Evolutionary conservation across 2,888 invertebrate genomes (phyloP).

Genomic region (Podotricha telesiphe): DNA sequence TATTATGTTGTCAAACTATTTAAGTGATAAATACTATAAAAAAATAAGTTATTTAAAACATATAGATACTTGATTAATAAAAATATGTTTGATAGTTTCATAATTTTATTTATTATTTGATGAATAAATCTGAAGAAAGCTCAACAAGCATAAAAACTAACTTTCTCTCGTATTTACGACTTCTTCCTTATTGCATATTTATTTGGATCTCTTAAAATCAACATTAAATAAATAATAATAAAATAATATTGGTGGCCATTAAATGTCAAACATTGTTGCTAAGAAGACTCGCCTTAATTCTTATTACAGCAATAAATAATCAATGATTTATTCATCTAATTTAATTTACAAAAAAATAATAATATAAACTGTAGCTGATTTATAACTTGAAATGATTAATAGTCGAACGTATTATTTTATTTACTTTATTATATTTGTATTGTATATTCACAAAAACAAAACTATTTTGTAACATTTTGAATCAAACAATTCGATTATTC

Average conservation of each 20-base stretch:
- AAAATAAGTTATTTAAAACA: slow-evolving; percentile 2
- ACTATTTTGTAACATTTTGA: not conserved
- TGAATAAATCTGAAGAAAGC: slow-evolving; percentile 17
- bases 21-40: not conserved
- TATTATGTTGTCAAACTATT: slow-evolving; percentile 7
- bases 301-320: no score
- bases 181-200: slow-evolving; percentile 6
- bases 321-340: no score
- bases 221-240: not conserved
- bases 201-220: slow-evolving; percentile 33
- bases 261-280: not conserved
- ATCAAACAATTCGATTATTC: not conserved
- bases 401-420: no score
- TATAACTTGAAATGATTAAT: no score
- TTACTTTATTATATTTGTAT: no score
- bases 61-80: not conserved
- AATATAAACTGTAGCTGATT: no score
- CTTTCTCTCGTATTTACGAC: not conserved
- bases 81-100: not conserved
- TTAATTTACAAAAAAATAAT: no score
- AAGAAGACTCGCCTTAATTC: no score
- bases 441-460: no score
- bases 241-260: not conserved
- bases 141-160: not conserved
- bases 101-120: slow-evolving; percentile 2